Evolutionary conservation across 92 coral and sea anemone genomes (phyloP), one percentile per base, ranked within the genome.

Genomic region (Epizoanthus ramosus): DNA sequence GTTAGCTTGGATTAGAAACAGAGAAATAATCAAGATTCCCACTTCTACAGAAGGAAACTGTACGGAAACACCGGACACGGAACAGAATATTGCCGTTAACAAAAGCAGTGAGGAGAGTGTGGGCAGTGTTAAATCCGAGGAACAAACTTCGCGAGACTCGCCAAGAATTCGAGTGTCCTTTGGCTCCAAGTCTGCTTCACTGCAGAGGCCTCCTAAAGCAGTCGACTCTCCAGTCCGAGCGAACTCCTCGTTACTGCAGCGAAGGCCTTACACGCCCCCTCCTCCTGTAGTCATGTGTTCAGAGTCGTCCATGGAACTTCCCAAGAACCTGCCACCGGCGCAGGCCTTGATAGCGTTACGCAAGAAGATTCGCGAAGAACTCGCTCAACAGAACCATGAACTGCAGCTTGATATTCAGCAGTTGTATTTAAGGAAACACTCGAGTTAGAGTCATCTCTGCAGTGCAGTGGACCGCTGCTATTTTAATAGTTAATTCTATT

Each of bases 401-500:
- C 80, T 93, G 52, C 93, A 93, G 68, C 90, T 93, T 16, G 97
- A 93, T 58, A 93, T 93, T 68, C 97, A 93, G 41, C 94, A 89
- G 80, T 79, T 93, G 45, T 91, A 91, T 74, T 84, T 93, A 33
- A 87, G 73, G 74, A 90, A 91, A 28, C 97, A 90, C 61, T 63
- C 79, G 12, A 50, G 61, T 21, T 74, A 56, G 57, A 13, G 19
- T 56, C 18, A 10, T 3, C 76, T 19, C 17, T 64, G 69, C 18
- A 0, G 41, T 64, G 69, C 18, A 0, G 41, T 63, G 22, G 10
- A 13, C 3, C n/a, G 28, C 69, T 14, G 75, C 3, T 1, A 31
- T 39, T 65, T 0, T 31, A 15, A 67, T 15, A 19, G 39, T 28
- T 15, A 67, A 17, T 25, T 23, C n/a, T 0, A 37, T 15, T 67